Percentiles rank a stretch among this genome's conserved stretches.
phyloP scores from a whole-genome alignment of 1,140 invertebrate species.

The Nephila pilipes region DNA sequence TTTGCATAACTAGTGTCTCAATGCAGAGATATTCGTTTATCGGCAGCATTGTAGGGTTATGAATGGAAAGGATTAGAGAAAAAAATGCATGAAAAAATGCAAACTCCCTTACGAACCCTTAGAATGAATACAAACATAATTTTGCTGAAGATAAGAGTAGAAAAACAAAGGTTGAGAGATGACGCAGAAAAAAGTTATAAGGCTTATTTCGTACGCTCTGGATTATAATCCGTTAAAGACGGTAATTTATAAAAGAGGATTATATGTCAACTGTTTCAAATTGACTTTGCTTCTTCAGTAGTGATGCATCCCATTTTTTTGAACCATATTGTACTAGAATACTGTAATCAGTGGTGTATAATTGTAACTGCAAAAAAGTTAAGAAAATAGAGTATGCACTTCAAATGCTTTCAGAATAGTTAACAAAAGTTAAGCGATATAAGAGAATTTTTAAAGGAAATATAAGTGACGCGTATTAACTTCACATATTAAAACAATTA shows the following conservation, averaged over 20 bases:
- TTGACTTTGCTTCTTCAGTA: not conserved
- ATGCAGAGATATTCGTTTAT: conserved; percentile 29
- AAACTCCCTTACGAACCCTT: not conserved
- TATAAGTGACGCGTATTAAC: too few relatives aligned
- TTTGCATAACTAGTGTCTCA: conserved; percentile 45
- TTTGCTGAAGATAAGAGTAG: conserved; percentile 37
- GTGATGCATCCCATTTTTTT: not conserved
- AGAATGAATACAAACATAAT: conserved; percentile 69
- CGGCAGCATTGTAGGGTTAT: conserved; percentile 26
- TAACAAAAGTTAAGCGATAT: too few relatives aligned
- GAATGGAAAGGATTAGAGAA: conserved; percentile 61
- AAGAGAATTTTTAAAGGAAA: too few relatives aligned
- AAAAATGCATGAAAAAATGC: conserved; percentile 35
- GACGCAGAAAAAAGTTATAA: conserved; percentile 1
- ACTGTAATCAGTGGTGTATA: not conserved
- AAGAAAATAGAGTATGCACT: not conserved
- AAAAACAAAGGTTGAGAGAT: conserved; percentile 23
- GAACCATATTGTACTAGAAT: not conserved
- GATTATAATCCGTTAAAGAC: conserved; percentile 49
- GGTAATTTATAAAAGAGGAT: conserved; percentile 64
- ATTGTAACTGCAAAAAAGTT: not conserved
- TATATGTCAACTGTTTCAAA: conserved; percentile 24
- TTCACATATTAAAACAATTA: too few relatives aligned
- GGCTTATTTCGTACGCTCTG: not conserved
- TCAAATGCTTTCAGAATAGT: not conserved